A percentile compares a stretch with the other conserved stretches of the same genome.
phyloP scores from a whole-genome alignment of 2,888 invertebrate species.

The Latrodectus elegans region DNA sequence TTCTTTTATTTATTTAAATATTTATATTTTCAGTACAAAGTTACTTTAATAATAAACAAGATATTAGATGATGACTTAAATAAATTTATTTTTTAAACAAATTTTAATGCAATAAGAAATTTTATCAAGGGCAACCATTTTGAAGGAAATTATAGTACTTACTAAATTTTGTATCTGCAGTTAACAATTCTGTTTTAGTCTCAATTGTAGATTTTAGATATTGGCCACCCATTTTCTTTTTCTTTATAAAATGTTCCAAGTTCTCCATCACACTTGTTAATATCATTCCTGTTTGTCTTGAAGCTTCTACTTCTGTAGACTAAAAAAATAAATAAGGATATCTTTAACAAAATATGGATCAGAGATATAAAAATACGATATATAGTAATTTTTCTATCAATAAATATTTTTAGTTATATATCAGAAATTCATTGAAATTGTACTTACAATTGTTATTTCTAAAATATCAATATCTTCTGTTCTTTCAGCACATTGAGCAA shows the following conservation, averaged over 20 bases:
- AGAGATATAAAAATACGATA: not conserved
- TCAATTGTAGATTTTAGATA: constrained; percentile 84
- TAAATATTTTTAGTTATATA: not conserved
- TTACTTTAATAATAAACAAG: not conserved
- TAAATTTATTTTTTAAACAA: not conserved
- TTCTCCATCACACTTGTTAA: constrained; percentile 76
- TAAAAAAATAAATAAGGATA: constrained; percentile 72
- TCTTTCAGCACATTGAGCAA: constrained; percentile 87
- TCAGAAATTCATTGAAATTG: not conserved
- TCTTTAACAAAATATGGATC: constrained; percentile 29
- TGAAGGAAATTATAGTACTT: constrained; percentile 7
- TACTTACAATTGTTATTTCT: constrained; percentile 87
- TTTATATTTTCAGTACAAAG: not conserved
- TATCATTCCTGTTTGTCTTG: constrained; percentile 20
- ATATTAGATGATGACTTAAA: not conserved
- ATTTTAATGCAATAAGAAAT: not conserved
- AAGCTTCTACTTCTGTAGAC: constrained; percentile 60
- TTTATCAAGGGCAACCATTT: not conserved
- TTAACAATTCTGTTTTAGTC: constrained; percentile 84
- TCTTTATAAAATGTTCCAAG: constrained; percentile 81
- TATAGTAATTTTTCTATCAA: not conserved
- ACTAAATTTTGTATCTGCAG: constrained; percentile 76
- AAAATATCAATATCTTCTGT: constrained; percentile 81
- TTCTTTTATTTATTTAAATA: not conserved
- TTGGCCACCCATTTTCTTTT: constrained; percentile 79